These are phyloP conservation scores for Microctonus aethiopoides DNA, from an alignment of 2,888 invertebrate genomes.

Conservation along the genomic window DNA sequence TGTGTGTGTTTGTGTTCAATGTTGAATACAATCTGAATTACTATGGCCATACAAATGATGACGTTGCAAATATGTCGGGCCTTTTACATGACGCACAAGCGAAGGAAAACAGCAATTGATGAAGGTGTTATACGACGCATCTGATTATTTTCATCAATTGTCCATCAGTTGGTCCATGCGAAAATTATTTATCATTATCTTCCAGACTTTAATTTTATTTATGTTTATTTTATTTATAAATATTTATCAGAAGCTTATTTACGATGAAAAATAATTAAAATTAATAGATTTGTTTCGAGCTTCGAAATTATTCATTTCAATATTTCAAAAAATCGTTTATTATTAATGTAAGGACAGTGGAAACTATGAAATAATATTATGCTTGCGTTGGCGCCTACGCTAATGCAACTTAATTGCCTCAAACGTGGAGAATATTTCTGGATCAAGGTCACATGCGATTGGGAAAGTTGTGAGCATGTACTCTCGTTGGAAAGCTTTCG, in stretches of 20 bases:
- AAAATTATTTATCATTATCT: too few relatives aligned
- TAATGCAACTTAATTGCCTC: constrained; percentile 63
- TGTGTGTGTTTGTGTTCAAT: too few relatives aligned
- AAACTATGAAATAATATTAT: constrained; percentile 39
- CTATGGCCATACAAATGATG: too few relatives aligned
- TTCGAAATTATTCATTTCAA: too few relatives aligned
- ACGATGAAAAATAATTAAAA: background rate
- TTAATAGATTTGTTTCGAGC: background rate
- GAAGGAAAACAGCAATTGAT: constrained; percentile 29
- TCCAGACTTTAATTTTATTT: too few relatives aligned
- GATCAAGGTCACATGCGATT: constrained; percentile 54
- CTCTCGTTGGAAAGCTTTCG: background rate
- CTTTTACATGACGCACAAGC: constrained; percentile 25
- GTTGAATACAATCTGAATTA: too few relatives aligned
- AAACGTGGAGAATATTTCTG: constrained; percentile 65
- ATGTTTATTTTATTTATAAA: background rate
- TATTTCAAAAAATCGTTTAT: background rate
- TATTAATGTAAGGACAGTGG: background rate
- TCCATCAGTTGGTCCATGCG: too few relatives aligned
- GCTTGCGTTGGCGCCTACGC: constrained; percentile 39
- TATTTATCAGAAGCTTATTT: background rate
- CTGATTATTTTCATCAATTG: background rate
- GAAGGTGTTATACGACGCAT: constrained; percentile 21
- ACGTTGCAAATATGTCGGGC: constrained; percentile 32
- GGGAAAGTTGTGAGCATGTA: constrained; percentile 45